phyloP scores from a whole-genome alignment of 2,113 vertebrate genomes.

The Carollia perspicillata region DNA sequence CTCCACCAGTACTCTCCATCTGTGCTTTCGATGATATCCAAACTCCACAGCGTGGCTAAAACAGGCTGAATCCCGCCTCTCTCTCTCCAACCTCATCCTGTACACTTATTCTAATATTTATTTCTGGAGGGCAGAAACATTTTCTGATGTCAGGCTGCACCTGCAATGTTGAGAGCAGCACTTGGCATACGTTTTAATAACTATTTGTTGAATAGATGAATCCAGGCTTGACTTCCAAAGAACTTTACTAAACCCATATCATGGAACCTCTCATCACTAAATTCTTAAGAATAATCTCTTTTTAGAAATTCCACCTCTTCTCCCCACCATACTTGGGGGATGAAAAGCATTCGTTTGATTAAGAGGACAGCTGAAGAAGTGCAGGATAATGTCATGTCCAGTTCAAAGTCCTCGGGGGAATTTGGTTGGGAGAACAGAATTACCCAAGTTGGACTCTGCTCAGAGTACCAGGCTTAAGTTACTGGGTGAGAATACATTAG shows the following conservation, averaged over 20 bases:
- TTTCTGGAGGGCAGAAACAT: slow-evolving; percentile 3
- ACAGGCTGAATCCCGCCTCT: background rate
- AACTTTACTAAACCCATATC: background rate
- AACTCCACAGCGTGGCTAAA: background rate
- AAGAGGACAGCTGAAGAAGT: background rate
- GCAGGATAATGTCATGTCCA: background rate
- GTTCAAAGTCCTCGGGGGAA: background rate
- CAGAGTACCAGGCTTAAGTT: slow-evolving; percentile 36
- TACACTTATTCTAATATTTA: background rate
- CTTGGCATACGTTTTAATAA: background rate
- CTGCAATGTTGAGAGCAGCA: background rate
- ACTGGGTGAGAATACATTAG: slow-evolving; percentile 49
- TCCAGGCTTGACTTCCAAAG: background rate
- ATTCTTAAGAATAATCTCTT: background rate
- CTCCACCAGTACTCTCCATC: background rate
- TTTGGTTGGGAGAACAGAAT: slow-evolving; percentile 41
- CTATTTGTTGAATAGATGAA: background rate
- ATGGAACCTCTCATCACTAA: background rate
- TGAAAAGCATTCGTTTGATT: background rate
- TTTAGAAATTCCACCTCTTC: background rate
- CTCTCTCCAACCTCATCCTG: background rate
- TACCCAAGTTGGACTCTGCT: slow-evolving; percentile 22
- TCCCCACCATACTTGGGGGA: background rate
- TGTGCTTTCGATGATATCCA: background rate
- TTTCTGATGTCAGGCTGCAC: background rate